Base-by-base conservation (phyloP, 2,888 invertebrate genomes). In the Volucella inanis region DNA sequence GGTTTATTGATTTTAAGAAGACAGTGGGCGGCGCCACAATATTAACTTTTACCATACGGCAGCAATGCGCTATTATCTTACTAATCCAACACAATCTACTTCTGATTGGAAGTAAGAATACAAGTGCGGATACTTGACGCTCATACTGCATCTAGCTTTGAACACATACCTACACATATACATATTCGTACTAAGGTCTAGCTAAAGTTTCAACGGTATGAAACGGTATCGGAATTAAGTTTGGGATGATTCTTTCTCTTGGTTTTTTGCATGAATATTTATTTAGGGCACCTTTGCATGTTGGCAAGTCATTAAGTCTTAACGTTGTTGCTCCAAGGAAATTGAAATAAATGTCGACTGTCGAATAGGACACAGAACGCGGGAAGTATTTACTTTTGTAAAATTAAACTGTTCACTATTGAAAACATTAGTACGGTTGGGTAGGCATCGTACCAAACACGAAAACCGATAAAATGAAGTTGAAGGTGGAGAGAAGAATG, bases 261-360 rank as follows among this genome's bases (percentile, higher is more conserved):
- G 49, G 4, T 31, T 31, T 47, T 47, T 62, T 50, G 54, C 65
- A 76, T 76, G 59, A 84, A 85, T 85, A 81, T 76, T 81, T 80
- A 81, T 85, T 81, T 77, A 79, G 88, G 88, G 87, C 87, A 85
- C 85, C 88, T 88, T 90, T 90, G 91, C 90, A 90, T 91, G 90
- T 89, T 89, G 88, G 87, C 87, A 87, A 89, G 88, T 89, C 90
- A 90, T 91, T 91, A 90, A 89, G 88, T 89, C 87, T 89, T 88
- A 88, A 88, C 76, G 81, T 85, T 85, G 76, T 77, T 81, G 71
- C 85, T 76, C 71, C 76, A 90, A 88, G 89, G 88, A 88, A 89
- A 90, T 90, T 89, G 89, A 90, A 90, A 89, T 89, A 89, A 90
- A 90, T 88, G 87, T 87, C 81, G 49, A 59, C 81, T 83, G 88